Conservation (phyloP, 2,113 vertebrate species). For the Melanerpes aurifrons region DNA sequence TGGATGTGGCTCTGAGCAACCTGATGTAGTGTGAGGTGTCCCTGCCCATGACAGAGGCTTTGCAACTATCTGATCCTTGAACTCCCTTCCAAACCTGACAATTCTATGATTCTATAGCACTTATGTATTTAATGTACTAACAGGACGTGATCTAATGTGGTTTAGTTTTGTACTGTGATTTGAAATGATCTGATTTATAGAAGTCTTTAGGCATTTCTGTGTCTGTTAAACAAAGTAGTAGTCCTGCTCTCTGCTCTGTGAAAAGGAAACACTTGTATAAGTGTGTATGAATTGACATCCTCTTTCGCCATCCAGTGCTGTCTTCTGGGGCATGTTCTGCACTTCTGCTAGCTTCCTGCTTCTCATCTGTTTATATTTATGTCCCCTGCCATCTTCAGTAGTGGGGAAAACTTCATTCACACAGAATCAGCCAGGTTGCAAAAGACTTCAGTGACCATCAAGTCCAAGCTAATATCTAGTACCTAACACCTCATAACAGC, state of each 20-base stretch:
- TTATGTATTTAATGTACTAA: not conserved
- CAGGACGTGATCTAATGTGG: not conserved
- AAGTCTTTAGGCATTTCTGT: not conserved
- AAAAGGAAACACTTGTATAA: not conserved
- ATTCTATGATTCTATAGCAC: too few relatives aligned
- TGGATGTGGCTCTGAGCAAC: too few relatives aligned
- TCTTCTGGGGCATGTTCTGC: not conserved
- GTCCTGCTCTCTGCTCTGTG: not conserved
- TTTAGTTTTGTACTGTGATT: not conserved
- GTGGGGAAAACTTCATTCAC: not conserved
- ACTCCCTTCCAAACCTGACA: too few relatives aligned
- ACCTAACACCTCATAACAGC: too few relatives aligned
- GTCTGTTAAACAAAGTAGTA: not conserved
- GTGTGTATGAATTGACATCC: not conserved
- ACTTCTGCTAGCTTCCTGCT: rapidly evolving
- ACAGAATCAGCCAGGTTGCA: too few relatives aligned
- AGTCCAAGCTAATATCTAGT: too few relatives aligned
- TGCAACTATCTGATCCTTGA: too few relatives aligned
- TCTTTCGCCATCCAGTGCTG: not conserved
- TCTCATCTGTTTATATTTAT: not conserved
- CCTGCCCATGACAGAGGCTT: too few relatives aligned
- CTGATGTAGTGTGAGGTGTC: too few relatives aligned
- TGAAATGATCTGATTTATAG: not conserved
- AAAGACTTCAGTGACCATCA: too few relatives aligned
- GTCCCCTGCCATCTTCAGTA: not conserved